A percentile compares a stretch with the other conserved stretches of the same genome.
Evolutionary conservation across 2,113 vertebrate genomes (phyloP).

Genomic region (Paradisaea rubra): DNA sequence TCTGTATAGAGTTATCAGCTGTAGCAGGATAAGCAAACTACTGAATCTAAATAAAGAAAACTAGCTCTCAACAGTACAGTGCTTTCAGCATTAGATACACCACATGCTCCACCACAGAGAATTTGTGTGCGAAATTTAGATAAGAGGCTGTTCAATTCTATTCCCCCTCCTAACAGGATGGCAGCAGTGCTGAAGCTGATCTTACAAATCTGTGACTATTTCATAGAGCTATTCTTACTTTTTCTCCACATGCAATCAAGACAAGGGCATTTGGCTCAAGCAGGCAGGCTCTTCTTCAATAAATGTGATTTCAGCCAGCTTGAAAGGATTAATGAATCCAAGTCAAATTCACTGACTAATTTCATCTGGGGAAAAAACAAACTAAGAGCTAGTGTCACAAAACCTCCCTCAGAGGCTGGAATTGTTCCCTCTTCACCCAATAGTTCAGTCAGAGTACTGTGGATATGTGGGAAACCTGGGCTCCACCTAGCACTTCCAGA

Average conservation of each 20-base stretch:
- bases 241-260: neutral
- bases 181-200: neutral
- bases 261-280: neutral
- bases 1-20: neutral
- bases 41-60: neutral
- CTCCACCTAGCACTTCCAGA: neutral
- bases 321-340: conserved; percentile 3
- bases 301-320: neutral
- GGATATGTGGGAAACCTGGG: neutral
- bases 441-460: neutral
- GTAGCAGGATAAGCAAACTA: neutral
- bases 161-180: neutral
- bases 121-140: neutral
- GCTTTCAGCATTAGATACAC: neutral
- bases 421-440: neutral
- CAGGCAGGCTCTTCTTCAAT: neutral
- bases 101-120: neutral
- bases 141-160: neutral
- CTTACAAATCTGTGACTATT: neutral
- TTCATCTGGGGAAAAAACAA: neutral
- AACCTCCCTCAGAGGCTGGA: neutral
- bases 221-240: neutral
- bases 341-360: neutral
- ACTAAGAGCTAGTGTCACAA: neutral
- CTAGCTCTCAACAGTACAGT: neutral